These are phyloP conservation scores for Lamprotornis superbus DNA, from an alignment of 2,113 vertebrate species.

Conservation along the genomic window DNA sequence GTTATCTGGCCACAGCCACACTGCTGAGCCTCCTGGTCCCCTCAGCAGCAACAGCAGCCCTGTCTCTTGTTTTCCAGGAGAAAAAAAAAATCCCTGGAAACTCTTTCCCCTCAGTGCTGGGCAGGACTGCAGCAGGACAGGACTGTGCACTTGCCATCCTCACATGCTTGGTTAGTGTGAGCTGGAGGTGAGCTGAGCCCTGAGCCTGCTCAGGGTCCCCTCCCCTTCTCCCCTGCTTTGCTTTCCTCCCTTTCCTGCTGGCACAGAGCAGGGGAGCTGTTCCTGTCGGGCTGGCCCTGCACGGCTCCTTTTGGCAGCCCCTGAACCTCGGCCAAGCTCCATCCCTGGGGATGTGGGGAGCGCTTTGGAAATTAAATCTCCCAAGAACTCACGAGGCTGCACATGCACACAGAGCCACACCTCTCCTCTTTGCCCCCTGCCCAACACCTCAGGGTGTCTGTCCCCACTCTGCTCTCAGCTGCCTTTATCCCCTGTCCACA, in stretches of 20 bases:
- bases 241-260: not conserved
- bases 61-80: not conserved
- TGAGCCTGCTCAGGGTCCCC: not conserved
- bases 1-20: not conserved
- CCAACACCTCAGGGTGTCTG: not conserved
- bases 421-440: not conserved
- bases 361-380: constrained; percentile 56
- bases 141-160: not conserved
- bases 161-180: not conserved
- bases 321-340: constrained; percentile 25
- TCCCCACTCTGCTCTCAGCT: not conserved
- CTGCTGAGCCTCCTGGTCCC: not conserved
- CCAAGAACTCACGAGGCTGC: constrained; percentile 38
- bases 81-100: not conserved
- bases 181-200: not conserved
- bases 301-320: not conserved
- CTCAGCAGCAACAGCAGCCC: not conserved
- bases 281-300: not conserved
- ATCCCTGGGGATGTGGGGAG: constrained; percentile 2
- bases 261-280: not conserved
- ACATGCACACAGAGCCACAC: not conserved
- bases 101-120: not conserved
- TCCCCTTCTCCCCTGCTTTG: not conserved
- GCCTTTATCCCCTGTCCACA: not conserved
- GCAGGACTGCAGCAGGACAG: not conserved